Evolutionary conservation across 2,113 vertebrate genomes (phyloP), one percentile per base, ranked within the genome.

Genomic region (Melierax canorus): DNA sequence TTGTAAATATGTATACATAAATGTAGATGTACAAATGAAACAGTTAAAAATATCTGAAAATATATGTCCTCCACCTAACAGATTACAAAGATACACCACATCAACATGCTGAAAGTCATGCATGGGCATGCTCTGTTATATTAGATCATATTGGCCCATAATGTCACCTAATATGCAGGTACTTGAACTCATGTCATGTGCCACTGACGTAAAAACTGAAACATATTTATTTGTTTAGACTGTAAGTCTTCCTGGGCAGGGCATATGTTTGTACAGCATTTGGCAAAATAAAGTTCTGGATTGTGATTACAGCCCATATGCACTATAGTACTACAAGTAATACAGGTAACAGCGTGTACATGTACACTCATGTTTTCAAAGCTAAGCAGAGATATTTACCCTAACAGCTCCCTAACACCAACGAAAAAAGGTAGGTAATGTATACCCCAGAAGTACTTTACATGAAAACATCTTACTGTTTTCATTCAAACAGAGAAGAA

Each of bases 151-250:
- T 29, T 41, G 71, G n/a, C 18, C 69, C 78, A 58, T 7, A 48
- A 29, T 30, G 34, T 30, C 91, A 73, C 11, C 19, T 14, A 73
- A 69, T 41, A 75, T 3, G 26, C 32, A 91, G 38, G 77, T 75
- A 26, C 60, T 71, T 87, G 68, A 93, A 75, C 18, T 81, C 29
- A 19, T 46, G 29, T 64, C 80, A 74, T n/a, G 50, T 86, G 55
- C 38, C 60, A 73, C 32, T 74, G 38, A 95, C 0, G 0, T 60
- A 84, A 80, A 92, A 94, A 77, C 6, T 36, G 45, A 86, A 81
- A 86, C 23, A 39, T 86, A 83, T 81, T 95, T 89, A 83, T 94
- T 74, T 94, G 80, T 91, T 95, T 91, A 81, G n/a, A 58, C 34
- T 89, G 45, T 30, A 87, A 87, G 50, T 74, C 55, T 93, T 92